phyloP scores from a whole-genome alignment of 2,888 invertebrate genomes.

The Xylota segnis region DNA sequence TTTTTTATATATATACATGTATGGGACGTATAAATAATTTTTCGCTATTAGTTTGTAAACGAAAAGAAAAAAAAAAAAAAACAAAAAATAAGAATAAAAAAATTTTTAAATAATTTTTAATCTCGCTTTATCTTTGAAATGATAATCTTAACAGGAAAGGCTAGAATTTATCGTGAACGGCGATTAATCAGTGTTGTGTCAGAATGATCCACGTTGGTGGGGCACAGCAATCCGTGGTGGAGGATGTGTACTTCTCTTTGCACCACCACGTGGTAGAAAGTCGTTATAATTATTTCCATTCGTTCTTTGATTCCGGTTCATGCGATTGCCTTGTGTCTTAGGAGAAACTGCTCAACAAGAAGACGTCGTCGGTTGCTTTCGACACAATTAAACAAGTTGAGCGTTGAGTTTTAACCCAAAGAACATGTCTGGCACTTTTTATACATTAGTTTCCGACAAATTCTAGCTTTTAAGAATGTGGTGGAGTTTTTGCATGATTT shows the following conservation, averaged over 20 bases:
- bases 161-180: slow-evolving; percentile 3
- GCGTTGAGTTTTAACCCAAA: too few relatives aligned
- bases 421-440: not conserved
- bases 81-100: slow-evolving; percentile 66
- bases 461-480: not conserved
- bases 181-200: not conserved
- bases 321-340: too few relatives aligned
- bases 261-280: not conserved
- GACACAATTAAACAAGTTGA: not conserved
- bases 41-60: slow-evolving; percentile 76
- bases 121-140: slow-evolving; percentile 52
- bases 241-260: not conserved
- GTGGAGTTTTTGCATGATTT: not conserved
- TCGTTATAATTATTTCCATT: too few relatives aligned
- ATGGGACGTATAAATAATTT: slow-evolving; percentile 69
- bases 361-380: not conserved
- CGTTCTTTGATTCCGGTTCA: too few relatives aligned
- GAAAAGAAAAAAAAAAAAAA: slow-evolving; percentile 69
- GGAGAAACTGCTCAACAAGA: not conserved
- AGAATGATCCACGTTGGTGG: not conserved
- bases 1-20: slow-evolving; percentile 61
- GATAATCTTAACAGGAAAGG: slow-evolving; percentile 6
- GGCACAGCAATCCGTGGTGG: not conserved
- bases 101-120: slow-evolving; percentile 67
- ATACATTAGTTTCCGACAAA: not conserved